phyloP scores from a whole-genome alignment of 2,888 invertebrate species.

The Bellardia pandia region DNA sequence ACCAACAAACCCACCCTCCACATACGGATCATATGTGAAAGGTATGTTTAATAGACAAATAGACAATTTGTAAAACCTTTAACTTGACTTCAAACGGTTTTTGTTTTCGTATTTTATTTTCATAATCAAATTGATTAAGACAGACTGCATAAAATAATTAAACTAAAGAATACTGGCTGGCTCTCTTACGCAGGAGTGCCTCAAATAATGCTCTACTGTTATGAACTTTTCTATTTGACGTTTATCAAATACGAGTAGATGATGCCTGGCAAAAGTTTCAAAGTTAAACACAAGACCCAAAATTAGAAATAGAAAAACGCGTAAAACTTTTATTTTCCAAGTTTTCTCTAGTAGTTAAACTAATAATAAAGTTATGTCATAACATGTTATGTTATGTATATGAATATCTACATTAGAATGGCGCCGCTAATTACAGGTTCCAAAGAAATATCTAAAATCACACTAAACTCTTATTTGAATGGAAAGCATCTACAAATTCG shows the following conservation, averaged over 20 bases:
- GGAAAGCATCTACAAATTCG: too few relatives aligned
- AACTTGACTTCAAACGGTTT: conserved; percentile 59
- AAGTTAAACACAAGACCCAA: conserved; percentile 42
- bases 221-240: conserved; percentile 47
- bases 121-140: conserved; percentile 65
- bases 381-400: too few relatives aligned
- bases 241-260: conserved; percentile 34
- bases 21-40: neutral
- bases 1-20: neutral
- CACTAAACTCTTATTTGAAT: too few relatives aligned
- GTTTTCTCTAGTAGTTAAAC: conserved; percentile 46
- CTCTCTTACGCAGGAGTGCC: neutral
- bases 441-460: too few relatives aligned
- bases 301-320: conserved; percentile 48
- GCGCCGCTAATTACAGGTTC: too few relatives aligned
- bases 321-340: conserved; percentile 55
- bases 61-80: conserved; percentile 50
- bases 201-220: conserved; percentile 1
- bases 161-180: conserved; percentile 16
- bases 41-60: neutral
- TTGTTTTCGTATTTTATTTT: neutral
- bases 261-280: conserved; percentile 47
- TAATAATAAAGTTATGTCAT: conserved; percentile 57
- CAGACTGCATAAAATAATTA: conserved; percentile 67
- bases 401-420: conserved; percentile 8